phyloP scores from a whole-genome alignment of 2,113 vertebrate genomes.

The Polypterus senegalus region DNA sequence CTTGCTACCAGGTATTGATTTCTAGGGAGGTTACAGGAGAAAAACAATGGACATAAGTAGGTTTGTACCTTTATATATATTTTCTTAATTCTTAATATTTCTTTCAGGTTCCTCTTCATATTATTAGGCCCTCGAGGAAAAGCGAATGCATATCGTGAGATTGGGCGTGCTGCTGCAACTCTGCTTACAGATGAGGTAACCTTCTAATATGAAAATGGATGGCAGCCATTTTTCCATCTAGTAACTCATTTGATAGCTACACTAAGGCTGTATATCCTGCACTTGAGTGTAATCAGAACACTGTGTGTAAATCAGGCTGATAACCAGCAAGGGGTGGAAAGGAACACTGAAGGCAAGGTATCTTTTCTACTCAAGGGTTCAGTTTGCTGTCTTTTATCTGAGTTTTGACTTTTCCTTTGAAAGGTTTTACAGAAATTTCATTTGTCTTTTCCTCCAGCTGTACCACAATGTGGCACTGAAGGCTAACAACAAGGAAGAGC shows the following conservation, averaged over 20 bases:
- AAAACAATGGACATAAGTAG: too few species aligned
- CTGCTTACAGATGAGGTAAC: slow-evolving; percentile 55
- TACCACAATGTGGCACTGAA: slow-evolving; percentile 42
- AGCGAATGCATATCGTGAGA: slow-evolving; percentile 38
- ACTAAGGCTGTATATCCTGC: too few species aligned
- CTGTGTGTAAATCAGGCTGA: too few species aligned
- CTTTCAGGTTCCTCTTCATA: slow-evolving; percentile 56
- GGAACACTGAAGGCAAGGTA: too few species aligned
- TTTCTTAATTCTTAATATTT: too few species aligned
- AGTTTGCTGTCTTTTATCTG: too few species aligned
- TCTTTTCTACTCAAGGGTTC: too few species aligned
- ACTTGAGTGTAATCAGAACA: too few species aligned
- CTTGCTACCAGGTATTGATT: slow-evolving; percentile 54
- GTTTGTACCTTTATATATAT: fast-evolving
- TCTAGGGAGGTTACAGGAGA: not conserved
- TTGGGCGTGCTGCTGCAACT: slow-evolving; percentile 52
- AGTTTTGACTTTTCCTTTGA: too few species aligned
- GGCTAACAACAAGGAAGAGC: slow-evolving; percentile 36
- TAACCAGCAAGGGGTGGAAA: too few species aligned
- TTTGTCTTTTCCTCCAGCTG: slow-evolving; percentile 26
- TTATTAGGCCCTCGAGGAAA: slow-evolving; percentile 42
- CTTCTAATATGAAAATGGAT: not conserved
- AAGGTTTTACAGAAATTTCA: not conserved
- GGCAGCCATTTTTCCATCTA: too few species aligned
- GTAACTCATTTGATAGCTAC: too few species aligned